Base-by-base conservation (phyloP, 2,113 vertebrate genomes). In the Pluvialis apricaria region DNA sequence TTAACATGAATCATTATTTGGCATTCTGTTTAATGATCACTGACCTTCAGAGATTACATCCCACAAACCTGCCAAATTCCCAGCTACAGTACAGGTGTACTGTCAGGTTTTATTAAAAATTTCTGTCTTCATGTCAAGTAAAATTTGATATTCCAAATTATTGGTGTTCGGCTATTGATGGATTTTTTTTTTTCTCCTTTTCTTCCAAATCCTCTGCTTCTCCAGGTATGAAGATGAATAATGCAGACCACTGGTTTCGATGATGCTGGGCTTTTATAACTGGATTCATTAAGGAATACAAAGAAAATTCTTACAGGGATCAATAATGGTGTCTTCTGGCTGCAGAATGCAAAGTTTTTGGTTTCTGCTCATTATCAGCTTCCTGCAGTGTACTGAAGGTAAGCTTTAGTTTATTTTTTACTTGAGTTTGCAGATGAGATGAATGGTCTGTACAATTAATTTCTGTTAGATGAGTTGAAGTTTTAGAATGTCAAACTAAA, bases 381-480 rank as follows among this genome's bases (percentile, higher is more conserved):
- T 99, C 97, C 98, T 99, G 94, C 98, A 99, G 95, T 99, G 98
- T 97, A 98, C 98, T 92, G 99, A 99, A 98, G 99, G 99, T 99
- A 99, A 99, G 99, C 57, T 65, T 49, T 49, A 87, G 71, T 80
- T 92, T 93, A 55, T 87, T 77, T 96, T 81, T 83, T 3, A 69
- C 38, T 70, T 80, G 49, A 29, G 10, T 86, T 94, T 94, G 64
- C 76, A 79, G 52, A 84, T 86, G 42, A 72, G 32, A 64, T 85
- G 57, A 83, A 60, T 80, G 32, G 21, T 81, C 55, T 72, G 19
- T 71, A 51, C 69, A 80, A 36, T 82, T 92, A 86, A 88, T 93
- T 94, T 61, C 57, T 82, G 24, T 78, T 86, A 66, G 29, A 55
- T 54, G 32, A 45, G 31, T 83, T 70, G 21, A 44, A 44, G 49